A percentile compares a stretch with the other conserved stretches of the same genome.
phyloP scores from a whole-genome alignment of 2,888 invertebrate species.

The Tholera decimalis region DNA sequence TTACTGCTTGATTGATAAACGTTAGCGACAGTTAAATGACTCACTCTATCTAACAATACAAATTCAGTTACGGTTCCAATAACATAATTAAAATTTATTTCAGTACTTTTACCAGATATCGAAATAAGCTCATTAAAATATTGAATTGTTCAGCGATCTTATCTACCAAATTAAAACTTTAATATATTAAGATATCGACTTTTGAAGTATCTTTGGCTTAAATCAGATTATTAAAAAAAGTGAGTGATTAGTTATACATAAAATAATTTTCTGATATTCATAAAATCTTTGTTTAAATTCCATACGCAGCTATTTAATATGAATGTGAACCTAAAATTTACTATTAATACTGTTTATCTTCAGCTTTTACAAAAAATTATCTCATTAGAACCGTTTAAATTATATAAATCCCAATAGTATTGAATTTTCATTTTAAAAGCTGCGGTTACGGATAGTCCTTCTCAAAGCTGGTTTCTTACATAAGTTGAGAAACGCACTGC shows the following conservation, averaged over 20 bases:
- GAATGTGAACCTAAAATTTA: not conserved
- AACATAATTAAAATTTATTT: conserved; percentile 27
- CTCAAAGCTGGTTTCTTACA: conserved; percentile 58
- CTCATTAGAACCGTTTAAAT: conserved; percentile 17
- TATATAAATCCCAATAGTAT: conserved; percentile 39
- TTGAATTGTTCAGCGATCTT: conserved; percentile 32
- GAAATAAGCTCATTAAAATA: conserved; percentile 35
- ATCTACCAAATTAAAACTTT: conserved; percentile 48
- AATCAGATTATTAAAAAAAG: conserved; percentile 35
- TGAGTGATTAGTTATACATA: no score
- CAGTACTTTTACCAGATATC: conserved; percentile 37
- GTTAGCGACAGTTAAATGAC: conserved; percentile 40
- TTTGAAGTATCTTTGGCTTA: conserved; percentile 8
- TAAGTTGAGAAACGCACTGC: conserved; percentile 56
- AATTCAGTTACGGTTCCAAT: conserved; percentile 13
- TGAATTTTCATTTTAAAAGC: conserved; percentile 24
- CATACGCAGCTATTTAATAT: not conserved
- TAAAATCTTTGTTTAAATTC: not conserved
- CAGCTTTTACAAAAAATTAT: not conserved
- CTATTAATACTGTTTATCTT: not conserved
- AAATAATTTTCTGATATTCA: no score
- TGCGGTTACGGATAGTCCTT: conserved; percentile 48
- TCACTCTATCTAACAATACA: conserved; percentile 46
- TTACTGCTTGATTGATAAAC: conserved; percentile 51
- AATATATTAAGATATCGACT: conserved; percentile 11